A percentile compares a stretch with the other conserved stretches of the same genome.
These are phyloP conservation scores for Eurystomus gularis DNA, from an alignment of 2,113 vertebrate genomes.

Conservation along the genomic window DNA sequence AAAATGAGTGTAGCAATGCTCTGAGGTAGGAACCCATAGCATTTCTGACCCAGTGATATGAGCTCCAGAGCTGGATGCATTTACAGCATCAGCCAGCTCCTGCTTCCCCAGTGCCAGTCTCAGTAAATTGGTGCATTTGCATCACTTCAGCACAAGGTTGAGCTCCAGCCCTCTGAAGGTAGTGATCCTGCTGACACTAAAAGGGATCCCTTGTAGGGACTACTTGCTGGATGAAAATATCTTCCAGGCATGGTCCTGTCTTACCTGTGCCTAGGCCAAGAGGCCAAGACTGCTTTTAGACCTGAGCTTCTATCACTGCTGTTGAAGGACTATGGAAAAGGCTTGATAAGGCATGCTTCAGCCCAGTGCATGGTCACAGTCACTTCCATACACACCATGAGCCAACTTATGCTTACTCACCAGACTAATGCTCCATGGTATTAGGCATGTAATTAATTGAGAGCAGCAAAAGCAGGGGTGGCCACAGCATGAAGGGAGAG, in stretches of 20 bases:
- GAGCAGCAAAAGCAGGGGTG: background rate
- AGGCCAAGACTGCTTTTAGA: background rate
- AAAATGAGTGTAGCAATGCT: background rate
- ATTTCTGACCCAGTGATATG: background rate
- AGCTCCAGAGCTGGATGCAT: background rate
- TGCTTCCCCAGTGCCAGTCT: background rate
- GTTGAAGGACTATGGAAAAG: background rate
- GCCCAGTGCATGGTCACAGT: background rate
- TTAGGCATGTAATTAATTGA: background rate
- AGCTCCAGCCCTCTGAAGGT: background rate
- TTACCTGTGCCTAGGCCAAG: background rate
- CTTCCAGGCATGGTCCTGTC: background rate
- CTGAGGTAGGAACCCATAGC: background rate
- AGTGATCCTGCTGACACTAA: background rate
- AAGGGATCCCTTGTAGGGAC: background rate
- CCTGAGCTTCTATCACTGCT: background rate
- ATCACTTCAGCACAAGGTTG: background rate
- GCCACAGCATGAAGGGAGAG: background rate
- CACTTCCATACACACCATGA: background rate
- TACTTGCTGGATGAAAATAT: background rate
- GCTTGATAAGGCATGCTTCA: background rate
- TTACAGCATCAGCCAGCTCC: background rate
- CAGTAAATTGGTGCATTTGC: background rate
- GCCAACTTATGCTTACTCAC: background rate
- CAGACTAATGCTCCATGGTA: background rate